Evolutionary conservation across 2,113 vertebrate species (phyloP), one percentile per base, ranked within the genome.

Genomic region (Potamarius usumacintae): DNA sequence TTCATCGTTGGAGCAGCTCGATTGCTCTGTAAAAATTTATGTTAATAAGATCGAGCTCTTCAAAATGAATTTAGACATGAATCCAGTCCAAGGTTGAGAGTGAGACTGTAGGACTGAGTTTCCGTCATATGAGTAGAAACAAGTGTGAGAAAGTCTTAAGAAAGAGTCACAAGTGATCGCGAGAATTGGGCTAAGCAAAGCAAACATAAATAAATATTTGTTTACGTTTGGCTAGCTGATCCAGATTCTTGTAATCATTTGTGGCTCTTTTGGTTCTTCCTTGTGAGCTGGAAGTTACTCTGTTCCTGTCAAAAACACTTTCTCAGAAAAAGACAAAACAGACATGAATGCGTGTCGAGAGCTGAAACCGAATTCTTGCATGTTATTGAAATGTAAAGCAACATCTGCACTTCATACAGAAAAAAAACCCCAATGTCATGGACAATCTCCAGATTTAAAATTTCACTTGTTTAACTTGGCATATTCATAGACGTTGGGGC

Each of bases 291-390:
- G 1, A 1, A 50, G 12, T 7, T 22, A 77, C 84, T 60, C 48
- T n/a, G 67, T 20, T 60, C 48, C 55, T 77, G 63, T 84, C 82
- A 67, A 15, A 67, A 52, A n/a, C 48, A 27, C n/a, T 83, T 82
- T 52, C 42, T 50, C 42, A 53, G 22, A 52, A 6, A 17, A 8
- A 27, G 22, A 4, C 17, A 63, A 27, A 53, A 62, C 42, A 25
- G 34, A 20, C 30, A 17, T 50, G 18, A 72, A 20, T 11, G 14
- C 2, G 15, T 2, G 17, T 7, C 8, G 30, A 72, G 17, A 48
- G 34, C 2, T 10, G 71, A 74, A 74, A 74, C 34, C 42, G 34
- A 22, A 78, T 76, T 50, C 34, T 76, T 22, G 72, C 2, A 52
- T 25, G 10, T 25, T 25, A 14, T 12, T 52, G 74, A 52, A 74